Conservation (phyloP, 2,797 vertebrate species). For the Valencia hispanica region DNA sequence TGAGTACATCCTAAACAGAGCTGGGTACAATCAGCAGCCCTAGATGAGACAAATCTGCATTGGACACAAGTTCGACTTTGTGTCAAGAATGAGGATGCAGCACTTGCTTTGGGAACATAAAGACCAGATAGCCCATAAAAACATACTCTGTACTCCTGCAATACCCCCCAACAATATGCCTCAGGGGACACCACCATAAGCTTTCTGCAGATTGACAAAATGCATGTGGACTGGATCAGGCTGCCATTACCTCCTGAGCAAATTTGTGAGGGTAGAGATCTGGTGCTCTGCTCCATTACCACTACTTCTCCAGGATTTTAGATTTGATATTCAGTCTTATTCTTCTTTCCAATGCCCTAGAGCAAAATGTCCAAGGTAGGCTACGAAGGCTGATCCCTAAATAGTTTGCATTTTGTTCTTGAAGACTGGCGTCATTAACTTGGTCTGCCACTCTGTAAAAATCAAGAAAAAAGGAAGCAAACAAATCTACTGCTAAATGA, state of each 20-base stretch:
- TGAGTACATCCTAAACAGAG: too few relatives aligned
- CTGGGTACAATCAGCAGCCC: background rate
- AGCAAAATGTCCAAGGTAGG: background rate
- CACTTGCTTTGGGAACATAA: background rate
- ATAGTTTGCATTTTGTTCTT: background rate
- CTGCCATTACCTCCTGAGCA: background rate
- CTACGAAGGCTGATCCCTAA: background rate
- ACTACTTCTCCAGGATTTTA: background rate
- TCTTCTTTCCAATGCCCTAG: too few relatives aligned
- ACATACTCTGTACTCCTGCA: background rate
- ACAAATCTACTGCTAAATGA: slow-evolving; percentile 22
- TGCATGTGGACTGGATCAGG: background rate
- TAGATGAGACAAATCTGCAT: background rate
- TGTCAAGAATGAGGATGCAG: background rate
- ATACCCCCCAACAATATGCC: background rate
- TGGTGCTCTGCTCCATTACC: background rate
- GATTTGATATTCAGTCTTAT: background rate
- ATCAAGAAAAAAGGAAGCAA: slow-evolving; percentile 1
- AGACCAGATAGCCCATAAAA: background rate
- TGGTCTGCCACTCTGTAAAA: background rate
- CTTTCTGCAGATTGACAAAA: background rate
- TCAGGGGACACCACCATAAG: background rate
- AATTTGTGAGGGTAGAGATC: background rate
- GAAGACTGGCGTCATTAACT: background rate
- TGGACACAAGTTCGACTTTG: background rate